Conservation (phyloP, 2,888 invertebrate species). For the Doris montereyensis region DNA sequence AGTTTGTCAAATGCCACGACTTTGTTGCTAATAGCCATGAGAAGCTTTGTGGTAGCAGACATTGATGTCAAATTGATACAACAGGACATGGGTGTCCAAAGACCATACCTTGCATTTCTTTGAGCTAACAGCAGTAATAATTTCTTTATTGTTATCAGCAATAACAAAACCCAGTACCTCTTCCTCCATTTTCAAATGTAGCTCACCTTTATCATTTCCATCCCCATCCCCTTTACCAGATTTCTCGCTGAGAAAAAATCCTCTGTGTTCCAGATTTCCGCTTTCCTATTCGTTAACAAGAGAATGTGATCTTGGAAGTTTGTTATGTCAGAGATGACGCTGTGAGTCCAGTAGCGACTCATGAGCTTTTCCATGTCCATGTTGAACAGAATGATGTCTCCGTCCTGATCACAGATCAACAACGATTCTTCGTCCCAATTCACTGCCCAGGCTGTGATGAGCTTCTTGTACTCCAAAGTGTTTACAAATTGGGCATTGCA, state of each 20-base stretch:
- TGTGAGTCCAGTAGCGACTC: too few species aligned
- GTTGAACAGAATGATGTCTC: slow-evolving; percentile 50
- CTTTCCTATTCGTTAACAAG: neutral
- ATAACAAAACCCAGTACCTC: slow-evolving; percentile 29
- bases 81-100: slow-evolving; percentile 32
- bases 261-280: slow-evolving; percentile 32
- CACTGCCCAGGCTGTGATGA: slow-evolving; percentile 46
- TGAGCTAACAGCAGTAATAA: slow-evolving; percentile 46
- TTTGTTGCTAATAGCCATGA: slow-evolving; percentile 2
- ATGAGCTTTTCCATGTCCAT: slow-evolving; percentile 40
- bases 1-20: slow-evolving; percentile 48
- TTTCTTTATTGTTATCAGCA: slow-evolving; percentile 28
- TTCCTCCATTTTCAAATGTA: too few species aligned
- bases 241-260: slow-evolving; percentile 13
- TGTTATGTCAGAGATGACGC: too few species aligned
- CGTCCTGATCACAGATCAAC: slow-evolving; percentile 49
- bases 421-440: slow-evolving; percentile 50
- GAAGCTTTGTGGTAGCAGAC: slow-evolving; percentile 46
- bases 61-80: slow-evolving; percentile 44
- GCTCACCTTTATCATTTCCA: too few species aligned
- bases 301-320: too few species aligned
- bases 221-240: too few species aligned
- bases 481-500: slow-evolving; percentile 23
- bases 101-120: slow-evolving; percentile 51
- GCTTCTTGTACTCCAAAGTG: slow-evolving; percentile 42